Conservation (phyloP, 2,797 vertebrate species). For the Botia almorhae region DNA sequence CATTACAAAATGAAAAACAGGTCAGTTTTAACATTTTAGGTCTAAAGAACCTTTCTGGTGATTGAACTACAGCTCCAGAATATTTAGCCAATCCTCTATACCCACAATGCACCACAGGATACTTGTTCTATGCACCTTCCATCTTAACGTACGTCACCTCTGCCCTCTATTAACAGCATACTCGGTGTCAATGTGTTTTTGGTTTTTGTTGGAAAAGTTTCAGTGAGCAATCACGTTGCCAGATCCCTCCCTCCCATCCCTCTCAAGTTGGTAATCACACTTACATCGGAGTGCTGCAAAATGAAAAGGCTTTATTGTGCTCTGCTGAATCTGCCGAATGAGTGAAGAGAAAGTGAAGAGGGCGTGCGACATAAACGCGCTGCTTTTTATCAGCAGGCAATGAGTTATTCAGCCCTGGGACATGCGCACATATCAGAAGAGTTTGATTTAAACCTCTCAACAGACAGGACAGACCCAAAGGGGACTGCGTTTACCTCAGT, state of each 20-base stretch:
- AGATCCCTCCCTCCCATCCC: slow-evolving; percentile 46
- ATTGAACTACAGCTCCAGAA: background rate
- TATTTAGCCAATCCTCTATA: background rate
- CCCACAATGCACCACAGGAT: slow-evolving; percentile 1
- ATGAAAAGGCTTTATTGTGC: slow-evolving; percentile 78
- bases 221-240: slow-evolving; percentile 32
- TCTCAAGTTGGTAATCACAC: slow-evolving; percentile 69
- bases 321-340: slow-evolving; percentile 65
- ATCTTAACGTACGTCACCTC: slow-evolving; percentile 31
- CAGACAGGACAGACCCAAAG: background rate
- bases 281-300: slow-evolving; percentile 60
- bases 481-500: background rate
- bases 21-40: background rate
- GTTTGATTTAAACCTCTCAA: background rate
- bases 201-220: slow-evolving; percentile 28
- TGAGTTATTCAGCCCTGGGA: slow-evolving; percentile 12
- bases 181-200: slow-evolving; percentile 40
- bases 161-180: slow-evolving; percentile 19
- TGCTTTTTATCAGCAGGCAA: slow-evolving; percentile 45
- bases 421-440: slow-evolving; percentile 3
- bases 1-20: background rate
- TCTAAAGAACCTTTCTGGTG: background rate
- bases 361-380: slow-evolving; percentile 26
- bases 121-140: slow-evolving; percentile 12
- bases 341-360: slow-evolving; percentile 52